Base-by-base conservation (phyloP, 2,113 vertebrate genomes). In the Nibea albiflora region DNA sequence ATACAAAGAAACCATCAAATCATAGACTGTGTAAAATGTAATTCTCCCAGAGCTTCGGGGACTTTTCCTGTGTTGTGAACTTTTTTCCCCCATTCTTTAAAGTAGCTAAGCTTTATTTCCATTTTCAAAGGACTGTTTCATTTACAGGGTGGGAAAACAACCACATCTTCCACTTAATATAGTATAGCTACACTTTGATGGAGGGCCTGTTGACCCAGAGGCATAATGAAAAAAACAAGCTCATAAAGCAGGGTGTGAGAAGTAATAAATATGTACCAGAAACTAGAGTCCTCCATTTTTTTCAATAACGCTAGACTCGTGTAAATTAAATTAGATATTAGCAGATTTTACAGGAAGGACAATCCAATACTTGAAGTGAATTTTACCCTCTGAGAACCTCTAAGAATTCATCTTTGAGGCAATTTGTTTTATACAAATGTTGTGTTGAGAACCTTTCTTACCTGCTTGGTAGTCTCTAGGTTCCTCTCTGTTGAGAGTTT, bases 401-500 rank as follows among this genome's bases (percentile, higher is more conserved):
- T n/a, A n/a, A 47, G 4, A 53, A 20, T 50, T 3, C 1, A 0
- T 64, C 46, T 53, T 58, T 49, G 11, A 53, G 19, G 9, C 10
- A 0, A 24, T 80, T 31, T 65, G 0, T 42, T 61, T 78, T 60
- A 11, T 31, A 0, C 28, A 15, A 0, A 1, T 24, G 17, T 54
- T 26, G 6, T 46, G 10, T n/a, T 60, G 0, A 15, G 58, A 62
- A 46, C 15, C 20, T 19, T 11, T 70, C 73, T 73, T 67, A 94
- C 95, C 95, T 85, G 88, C 87, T 83, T 94, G 94, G 17, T 90
- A 94, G 19, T 91, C 79, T 60, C 47, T 64, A 2, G 72, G 3
- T 24, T 84, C 63, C 0, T 88, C 84, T 39, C 47, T 15, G 11
- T 11, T 80, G 60, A 58, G 26, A 31, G 64, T 65, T 17, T 77